Evolutionary conservation across 2,888 invertebrate species (phyloP), one percentile per base, ranked within the genome.

Genomic region (Tiphia femorata): DNA sequence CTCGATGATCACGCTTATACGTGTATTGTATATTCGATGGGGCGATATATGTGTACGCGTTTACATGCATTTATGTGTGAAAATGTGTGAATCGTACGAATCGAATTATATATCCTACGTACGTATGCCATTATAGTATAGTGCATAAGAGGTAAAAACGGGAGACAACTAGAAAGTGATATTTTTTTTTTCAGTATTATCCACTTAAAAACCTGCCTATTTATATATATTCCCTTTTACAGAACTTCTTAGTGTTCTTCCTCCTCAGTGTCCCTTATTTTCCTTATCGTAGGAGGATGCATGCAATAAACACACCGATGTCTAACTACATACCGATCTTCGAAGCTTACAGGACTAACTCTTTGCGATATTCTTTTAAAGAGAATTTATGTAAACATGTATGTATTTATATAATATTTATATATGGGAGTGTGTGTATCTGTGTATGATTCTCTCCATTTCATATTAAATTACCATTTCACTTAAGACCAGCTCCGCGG

Each of bases 401-500:
- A 33, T 33, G 14, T 33, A n/a, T 33, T 3, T 33, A n/a, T 12
- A 33, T 33, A 33, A 35, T 35, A 35, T n/a, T 35, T 12, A 5
- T 35, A 35, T 35, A n/a, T 35, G 12, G 35, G 35, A 10, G 35
- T 33, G 4, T 33, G 33, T 33, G 12, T 33, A 14, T 33, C 8
- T 33, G 33, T 33, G 25, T 48, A 44, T 33, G 43, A 14, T 30
- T 41, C 38, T 40, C 33, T 33, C 41, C 33, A 21, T 21, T 23
- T 41, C 44, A 29, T 16, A 40, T 37, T 46, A 51, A n/a, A 60
- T 41, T 49, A 41, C 64, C 64, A 62, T 67, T 55, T 58, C 71
- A 67, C 70, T 70, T 67, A 67, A 69, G 71, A 64, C 53, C 60
- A 62, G 68, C 67, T 62, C 54, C 46, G 52, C 49, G 57, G 52